Evolutionary conservation across 2,797 vertebrate species (phyloP).

Genomic region (Australoheros facetus): DNA sequence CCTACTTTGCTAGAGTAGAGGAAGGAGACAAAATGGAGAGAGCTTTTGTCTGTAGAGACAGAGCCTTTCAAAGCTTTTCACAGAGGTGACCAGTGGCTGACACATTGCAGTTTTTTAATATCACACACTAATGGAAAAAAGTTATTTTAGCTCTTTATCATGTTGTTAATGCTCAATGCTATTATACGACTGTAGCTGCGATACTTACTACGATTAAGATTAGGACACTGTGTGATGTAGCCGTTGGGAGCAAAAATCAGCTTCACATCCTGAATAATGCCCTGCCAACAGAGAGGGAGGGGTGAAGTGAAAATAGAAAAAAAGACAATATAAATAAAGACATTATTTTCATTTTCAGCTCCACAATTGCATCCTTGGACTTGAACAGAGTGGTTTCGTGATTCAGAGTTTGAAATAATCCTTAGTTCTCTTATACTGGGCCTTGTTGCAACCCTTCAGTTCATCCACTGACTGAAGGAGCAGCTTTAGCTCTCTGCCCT

Average conservation of each 20-base stretch:
- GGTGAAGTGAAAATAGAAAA: background rate
- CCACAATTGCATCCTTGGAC: background rate
- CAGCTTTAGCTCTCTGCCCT: background rate
- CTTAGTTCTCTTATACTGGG: background rate
- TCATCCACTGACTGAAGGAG: background rate
- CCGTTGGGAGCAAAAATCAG: conserved; percentile 92
- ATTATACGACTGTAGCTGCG: background rate
- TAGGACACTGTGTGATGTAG: conserved; percentile 93
- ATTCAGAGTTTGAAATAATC: background rate
- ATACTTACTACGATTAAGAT: conserved; percentile 98
- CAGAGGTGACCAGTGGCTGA: conserved; percentile 15
- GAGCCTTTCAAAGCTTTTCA: background rate
- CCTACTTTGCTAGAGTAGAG: background rate
- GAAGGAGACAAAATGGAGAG: background rate
- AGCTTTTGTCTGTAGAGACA: background rate
- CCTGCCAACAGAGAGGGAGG: conserved; percentile 75
- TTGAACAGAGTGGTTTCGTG: background rate
- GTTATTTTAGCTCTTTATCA: background rate
- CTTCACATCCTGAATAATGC: conserved; percentile 93
- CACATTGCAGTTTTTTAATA: conserved; percentile 11
- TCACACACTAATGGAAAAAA: background rate
- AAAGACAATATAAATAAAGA: background rate
- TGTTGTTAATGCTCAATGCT: background rate
- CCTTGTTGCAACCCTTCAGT: background rate
- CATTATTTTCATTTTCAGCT: background rate